Conservation (phyloP, 2,888 invertebrate genomes). For the Lasioglossum oenotherae region DNA sequence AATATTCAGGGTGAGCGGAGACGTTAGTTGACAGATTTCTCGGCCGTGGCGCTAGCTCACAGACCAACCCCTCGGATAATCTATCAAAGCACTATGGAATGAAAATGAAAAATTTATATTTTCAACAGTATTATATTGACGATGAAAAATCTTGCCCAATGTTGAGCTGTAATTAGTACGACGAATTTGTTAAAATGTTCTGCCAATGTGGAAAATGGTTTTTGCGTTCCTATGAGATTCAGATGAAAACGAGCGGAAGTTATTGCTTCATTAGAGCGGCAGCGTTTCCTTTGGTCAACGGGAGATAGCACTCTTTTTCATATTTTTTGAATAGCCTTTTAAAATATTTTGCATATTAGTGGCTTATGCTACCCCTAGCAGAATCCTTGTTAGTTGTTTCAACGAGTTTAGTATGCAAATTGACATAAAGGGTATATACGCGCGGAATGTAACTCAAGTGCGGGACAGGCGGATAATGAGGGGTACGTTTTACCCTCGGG, state of each 20-base stretch:
- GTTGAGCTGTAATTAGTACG: background rate
- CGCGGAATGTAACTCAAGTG: slow-evolving; percentile 66
- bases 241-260: background rate
- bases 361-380: slow-evolving; percentile 43
- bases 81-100: background rate
- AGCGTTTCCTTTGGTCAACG: background rate
- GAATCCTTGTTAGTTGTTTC: slow-evolving; percentile 65
- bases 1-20: background rate
- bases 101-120: background rate
- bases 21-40: background rate
- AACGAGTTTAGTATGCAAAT: slow-evolving; percentile 72
- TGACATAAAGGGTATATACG: slow-evolving; percentile 63
- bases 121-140: background rate
- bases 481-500: slow-evolving; percentile 60
- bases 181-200: background rate
- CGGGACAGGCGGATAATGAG: slow-evolving; percentile 64
- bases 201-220: background rate
- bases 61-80: background rate
- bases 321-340: slow-evolving; percentile 35
- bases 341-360: slow-evolving; percentile 56
- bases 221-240: background rate
- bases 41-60: background rate
- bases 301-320: background rate
- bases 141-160: background rate
- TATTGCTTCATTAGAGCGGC: background rate